phyloP scores from a whole-genome alignment of 2,888 invertebrate genomes.

The Agonopterix arenella region DNA sequence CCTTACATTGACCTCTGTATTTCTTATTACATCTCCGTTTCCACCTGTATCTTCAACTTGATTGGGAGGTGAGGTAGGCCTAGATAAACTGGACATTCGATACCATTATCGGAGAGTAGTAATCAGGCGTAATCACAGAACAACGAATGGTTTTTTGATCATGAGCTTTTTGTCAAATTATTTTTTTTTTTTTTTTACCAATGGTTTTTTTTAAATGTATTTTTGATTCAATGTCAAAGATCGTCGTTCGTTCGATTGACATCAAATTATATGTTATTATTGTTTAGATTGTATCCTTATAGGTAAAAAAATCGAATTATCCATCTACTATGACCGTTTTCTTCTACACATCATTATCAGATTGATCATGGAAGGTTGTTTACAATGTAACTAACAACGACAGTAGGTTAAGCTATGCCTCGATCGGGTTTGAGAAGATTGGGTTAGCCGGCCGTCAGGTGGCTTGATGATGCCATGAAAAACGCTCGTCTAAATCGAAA shows the following conservation, averaged over 20 bases:
- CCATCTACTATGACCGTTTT: background rate
- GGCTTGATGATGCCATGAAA: no score
- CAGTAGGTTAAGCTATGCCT: no score
- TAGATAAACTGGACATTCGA: conserved; percentile 27
- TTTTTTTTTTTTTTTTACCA: conserved; percentile 34
- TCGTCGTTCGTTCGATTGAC: conserved; percentile 62
- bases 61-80: conserved; percentile 29
- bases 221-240: conserved; percentile 65
- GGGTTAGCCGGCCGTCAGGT: no score
- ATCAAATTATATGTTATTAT: conserved; percentile 50
- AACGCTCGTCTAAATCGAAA: no score
- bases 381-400: background rate
- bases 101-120: conserved; percentile 63
- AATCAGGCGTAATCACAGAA: conserved; percentile 65
- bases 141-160: conserved; percentile 56
- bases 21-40: conserved; percentile 18
- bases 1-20: conserved; percentile 20
- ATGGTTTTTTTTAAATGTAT: conserved; percentile 36
- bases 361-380: background rate
- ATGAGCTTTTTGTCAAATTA: conserved; percentile 58
- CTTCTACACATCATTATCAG: background rate
- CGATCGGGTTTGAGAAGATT: no score
- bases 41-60: conserved; percentile 7
- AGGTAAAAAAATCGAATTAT: conserved; percentile 9
- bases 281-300: conserved; percentile 13